A percentile compares a stretch with the other conserved stretches of the same genome.
phyloP scores from a whole-genome alignment of 2,888 invertebrate species.

The Eilema griseolum region DNA sequence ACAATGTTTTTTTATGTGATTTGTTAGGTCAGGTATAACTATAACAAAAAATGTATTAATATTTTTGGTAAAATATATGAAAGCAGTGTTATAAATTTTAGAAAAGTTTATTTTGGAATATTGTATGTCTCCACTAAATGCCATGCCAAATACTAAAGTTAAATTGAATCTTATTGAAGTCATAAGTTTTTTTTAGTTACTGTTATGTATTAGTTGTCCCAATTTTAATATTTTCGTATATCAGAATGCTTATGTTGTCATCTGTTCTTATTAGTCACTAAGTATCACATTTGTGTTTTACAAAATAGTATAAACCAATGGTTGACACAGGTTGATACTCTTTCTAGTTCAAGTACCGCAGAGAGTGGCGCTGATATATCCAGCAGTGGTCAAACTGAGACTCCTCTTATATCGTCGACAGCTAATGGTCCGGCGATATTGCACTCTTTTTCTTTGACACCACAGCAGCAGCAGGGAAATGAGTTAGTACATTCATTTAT shows the following conservation, averaged over 20 bases:
- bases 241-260: background rate
- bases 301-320: background rate
- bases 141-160: no score
- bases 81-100: no score
- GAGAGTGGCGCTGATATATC: conserved; percentile 80
- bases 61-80: no score
- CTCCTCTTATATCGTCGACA: conserved; percentile 78
- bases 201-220: no score
- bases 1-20: no score
- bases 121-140: no score
- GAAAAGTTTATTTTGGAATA: no score
- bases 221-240: no score
- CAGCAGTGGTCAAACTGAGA: conserved; percentile 79
- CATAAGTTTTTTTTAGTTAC: no score
- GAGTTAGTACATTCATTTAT: conserved; percentile 67
- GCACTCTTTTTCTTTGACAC: conserved; percentile 75
- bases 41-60: no score
- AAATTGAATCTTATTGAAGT: no score
- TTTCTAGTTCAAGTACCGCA: conserved; percentile 79
- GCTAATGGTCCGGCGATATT: conserved; percentile 78
- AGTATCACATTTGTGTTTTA: background rate
- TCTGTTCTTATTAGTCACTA: background rate
- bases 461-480: conserved; percentile 73
- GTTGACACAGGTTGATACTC: conserved; percentile 12
- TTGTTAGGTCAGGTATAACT: no score